phyloP scores from a whole-genome alignment of 2,888 invertebrate genomes.

The Drosophila rellima region DNA sequence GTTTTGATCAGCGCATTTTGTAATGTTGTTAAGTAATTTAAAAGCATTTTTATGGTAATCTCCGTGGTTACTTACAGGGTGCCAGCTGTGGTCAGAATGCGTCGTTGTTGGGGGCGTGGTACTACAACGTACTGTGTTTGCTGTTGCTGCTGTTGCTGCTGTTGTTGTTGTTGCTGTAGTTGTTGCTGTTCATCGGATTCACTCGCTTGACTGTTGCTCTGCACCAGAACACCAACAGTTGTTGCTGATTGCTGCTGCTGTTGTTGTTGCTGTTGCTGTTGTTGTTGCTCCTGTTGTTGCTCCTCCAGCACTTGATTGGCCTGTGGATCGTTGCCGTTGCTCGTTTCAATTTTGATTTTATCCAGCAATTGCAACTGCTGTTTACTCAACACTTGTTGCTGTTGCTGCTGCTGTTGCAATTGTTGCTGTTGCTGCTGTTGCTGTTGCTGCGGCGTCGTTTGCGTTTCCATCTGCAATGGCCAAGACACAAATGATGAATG shows the following conservation, averaged over 20 bases:
- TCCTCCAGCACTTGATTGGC: slow-evolving; percentile 55
- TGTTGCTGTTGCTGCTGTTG: slow-evolving; percentile 65
- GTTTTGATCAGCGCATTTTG: too few species aligned
- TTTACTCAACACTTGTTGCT: slow-evolving; percentile 70
- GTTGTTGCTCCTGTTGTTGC: slow-evolving; percentile 69
- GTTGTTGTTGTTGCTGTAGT: slow-evolving; percentile 44
- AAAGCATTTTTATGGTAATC: too few species aligned
- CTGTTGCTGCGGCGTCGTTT: slow-evolving; percentile 79
- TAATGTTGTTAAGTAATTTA: too few species aligned
- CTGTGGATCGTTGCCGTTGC: slow-evolving; percentile 70
- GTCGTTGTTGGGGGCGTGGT: slow-evolving; percentile 79
- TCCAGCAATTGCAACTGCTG: slow-evolving; percentile 77
- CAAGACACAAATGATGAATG: slow-evolving; percentile 77
- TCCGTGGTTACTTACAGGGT: slow-evolving; percentile 80
- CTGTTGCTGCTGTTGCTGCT: slow-evolving; percentile 37
- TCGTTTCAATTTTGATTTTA: slow-evolving; percentile 80
- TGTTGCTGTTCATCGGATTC: slow-evolving; percentile 65
- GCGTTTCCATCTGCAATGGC: slow-evolving; percentile 85
- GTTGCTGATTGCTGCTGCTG: slow-evolving; percentile 59
- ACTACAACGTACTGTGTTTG: slow-evolving; percentile 60
- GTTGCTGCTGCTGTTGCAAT: slow-evolving; percentile 64
- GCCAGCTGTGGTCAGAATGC: slow-evolving; percentile 85
- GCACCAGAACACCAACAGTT: slow-evolving; percentile 70
- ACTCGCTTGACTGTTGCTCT: slow-evolving; percentile 53
- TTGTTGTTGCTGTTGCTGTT: slow-evolving; percentile 63